Evolutionary conservation across 2,888 invertebrate genomes (phyloP), one percentile per base, ranked within the genome.

Genomic region (Andrena chrysosceles): DNA sequence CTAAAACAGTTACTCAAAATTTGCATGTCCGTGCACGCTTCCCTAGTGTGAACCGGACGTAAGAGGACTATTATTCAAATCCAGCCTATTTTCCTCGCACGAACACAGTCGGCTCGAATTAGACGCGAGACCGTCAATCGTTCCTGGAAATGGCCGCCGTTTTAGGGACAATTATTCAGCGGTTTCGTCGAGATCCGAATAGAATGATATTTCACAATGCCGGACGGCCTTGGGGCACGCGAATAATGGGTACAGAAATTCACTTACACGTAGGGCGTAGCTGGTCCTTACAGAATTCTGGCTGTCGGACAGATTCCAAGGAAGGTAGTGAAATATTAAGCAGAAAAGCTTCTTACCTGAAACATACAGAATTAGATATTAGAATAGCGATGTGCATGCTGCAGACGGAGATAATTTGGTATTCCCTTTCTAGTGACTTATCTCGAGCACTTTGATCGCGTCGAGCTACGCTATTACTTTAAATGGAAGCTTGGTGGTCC

Each of bases 1-100:
- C 83, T 83, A 70, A 83, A 84, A 84, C 83, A 76, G 84, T 84
- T 84, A 84, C 79, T 83, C 83, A 79, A 84, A 78, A 84, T 84
- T 83, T 84, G 84, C 84, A 84, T 84, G 83, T 75, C 83, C 83
- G 83, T 70, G 84, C 83, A 84, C 69, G 83, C 49, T 52, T 63
- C 72, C 56, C 76, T 71, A 62, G 84, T 84, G 84, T 79, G 84
- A 84, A 83, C 69, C 83, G 83, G 79, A 83, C 23, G 84, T 73
- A 83, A 68, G 78, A 76, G 78, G 76, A 74, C 79, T 84, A 83
- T 84, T 84, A 84, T 84, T 84, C 84, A 84, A 84, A 84, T 84
- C 70, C 64, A 79, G 75, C 83, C 84, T 73, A 83, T 84, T 84
- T 84, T 83, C 79, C 20, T 63, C 49, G 73, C 84, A 83, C 79